Evolutionary conservation across 2,888 invertebrate species (phyloP).

Genomic region (Holacanthella duospinosa): DNA sequence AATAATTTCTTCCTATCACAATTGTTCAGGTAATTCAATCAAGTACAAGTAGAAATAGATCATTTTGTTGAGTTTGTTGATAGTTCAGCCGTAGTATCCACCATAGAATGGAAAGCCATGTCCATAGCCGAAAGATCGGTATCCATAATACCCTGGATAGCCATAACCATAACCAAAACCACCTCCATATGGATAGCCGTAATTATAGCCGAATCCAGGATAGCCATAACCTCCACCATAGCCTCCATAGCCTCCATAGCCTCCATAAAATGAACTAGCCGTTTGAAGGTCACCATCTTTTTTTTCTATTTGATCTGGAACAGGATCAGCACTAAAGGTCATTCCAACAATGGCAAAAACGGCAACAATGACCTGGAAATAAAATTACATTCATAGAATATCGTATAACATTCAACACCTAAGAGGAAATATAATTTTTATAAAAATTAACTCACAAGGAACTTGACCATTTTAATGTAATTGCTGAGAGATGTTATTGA

Average conservation of each 20-base stretch:
- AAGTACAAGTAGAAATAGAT: background rate
- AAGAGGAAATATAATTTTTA: too few species aligned
- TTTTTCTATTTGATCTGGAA: conserved; percentile 19
- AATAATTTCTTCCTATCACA: too few species aligned
- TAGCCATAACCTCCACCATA: background rate
- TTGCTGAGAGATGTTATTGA: background rate
- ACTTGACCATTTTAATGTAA: conserved; percentile 30
- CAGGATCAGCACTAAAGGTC: conserved; percentile 19
- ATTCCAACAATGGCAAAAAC: conserved; percentile 9
- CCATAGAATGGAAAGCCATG: background rate
- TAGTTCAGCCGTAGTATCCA: conserved; percentile 28
- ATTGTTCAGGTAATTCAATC: too few species aligned
- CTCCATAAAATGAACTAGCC: conserved; percentile 30
- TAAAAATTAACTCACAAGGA: conserved; percentile 27
- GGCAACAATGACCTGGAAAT: conserved; percentile 21
- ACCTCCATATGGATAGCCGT: conserved; percentile 3
- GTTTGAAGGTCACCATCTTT: conserved; percentile 34
- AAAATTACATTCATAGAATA: background rate
- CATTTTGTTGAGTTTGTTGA: background rate
- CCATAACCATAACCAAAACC: background rate
- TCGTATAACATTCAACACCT: background rate
- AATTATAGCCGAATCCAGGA: background rate
- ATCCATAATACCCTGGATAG: conserved; percentile 19
- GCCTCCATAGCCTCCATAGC: conserved; percentile 11
- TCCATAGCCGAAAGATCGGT: conserved; percentile 18